Evolutionary conservation across 2,888 invertebrate species (phyloP).

Genomic region (Lomographa bimaculata): DNA sequence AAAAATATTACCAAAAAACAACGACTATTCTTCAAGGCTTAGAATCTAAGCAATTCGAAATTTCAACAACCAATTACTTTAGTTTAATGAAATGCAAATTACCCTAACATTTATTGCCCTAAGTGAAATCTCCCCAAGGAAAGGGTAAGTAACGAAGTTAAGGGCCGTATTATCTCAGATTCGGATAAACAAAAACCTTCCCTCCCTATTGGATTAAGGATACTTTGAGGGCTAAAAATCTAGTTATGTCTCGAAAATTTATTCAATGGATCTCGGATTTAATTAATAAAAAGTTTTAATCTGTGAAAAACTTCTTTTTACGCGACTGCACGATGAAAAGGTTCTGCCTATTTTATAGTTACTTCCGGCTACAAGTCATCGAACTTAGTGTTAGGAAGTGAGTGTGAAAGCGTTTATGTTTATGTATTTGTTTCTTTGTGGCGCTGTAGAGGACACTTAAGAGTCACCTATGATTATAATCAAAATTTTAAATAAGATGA

Average conservation of each 20-base stretch:
- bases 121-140: constrained; percentile 30
- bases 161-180: constrained; percentile 28
- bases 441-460: too few species aligned
- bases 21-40: too few species aligned
- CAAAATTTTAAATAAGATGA: too few species aligned
- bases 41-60: constrained; percentile 16
- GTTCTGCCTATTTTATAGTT: too few species aligned
- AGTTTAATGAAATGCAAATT: constrained; percentile 36
- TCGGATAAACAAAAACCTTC: constrained; percentile 33
- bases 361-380: too few species aligned
- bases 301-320: background rate
- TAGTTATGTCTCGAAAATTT: constrained; percentile 21
- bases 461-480: too few species aligned
- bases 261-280: constrained; percentile 17
- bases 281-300: constrained; percentile 14
- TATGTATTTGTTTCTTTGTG: too few species aligned
- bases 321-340: too few species aligned
- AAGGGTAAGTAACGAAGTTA: constrained; percentile 24
- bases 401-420: too few species aligned
- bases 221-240: constrained; percentile 24
- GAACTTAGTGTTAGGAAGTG: too few species aligned
- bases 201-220: constrained; percentile 26
- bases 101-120: constrained; percentile 32
- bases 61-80: constrained; percentile 35
- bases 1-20: constrained; percentile 8